Percentiles rank a stretch among this genome's conserved stretches.
Conservation (phyloP, 35 echinoderm and acorn worm genomes). For the Amphiura filiformis region DNA sequence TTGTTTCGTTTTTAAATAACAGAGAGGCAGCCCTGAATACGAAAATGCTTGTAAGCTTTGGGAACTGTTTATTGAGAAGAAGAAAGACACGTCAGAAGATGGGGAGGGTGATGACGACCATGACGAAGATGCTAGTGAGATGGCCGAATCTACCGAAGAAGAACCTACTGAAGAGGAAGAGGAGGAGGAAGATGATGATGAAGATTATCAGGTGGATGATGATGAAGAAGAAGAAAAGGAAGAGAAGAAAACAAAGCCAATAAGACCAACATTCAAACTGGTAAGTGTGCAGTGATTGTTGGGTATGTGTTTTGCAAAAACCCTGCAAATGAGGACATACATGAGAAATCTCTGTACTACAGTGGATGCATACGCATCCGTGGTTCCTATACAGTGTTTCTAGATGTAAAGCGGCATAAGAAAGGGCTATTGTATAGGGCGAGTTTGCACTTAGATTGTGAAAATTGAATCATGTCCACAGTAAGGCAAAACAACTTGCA, state of each 20-base stretch:
- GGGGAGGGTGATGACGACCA: background rate
- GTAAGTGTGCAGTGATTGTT: background rate
- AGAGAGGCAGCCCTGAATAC: constrained; percentile 81
- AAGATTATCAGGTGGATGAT: background rate
- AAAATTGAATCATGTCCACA: too few relatives aligned
- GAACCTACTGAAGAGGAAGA: too few relatives aligned
- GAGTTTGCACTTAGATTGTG: too few relatives aligned
- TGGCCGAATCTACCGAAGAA: background rate
- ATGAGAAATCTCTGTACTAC: too few relatives aligned
- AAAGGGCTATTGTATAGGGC: too few relatives aligned
- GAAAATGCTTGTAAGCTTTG: constrained; percentile 84
- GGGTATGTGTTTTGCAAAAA: too few relatives aligned
- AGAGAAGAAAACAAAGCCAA: background rate
- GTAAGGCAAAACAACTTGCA: too few relatives aligned
- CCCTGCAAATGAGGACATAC: too few relatives aligned
- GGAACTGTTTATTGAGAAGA: constrained; percentile 51
- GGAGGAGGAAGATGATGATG: constrained; percentile 15
- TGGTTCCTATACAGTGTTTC: too few relatives aligned
- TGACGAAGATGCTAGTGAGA: background rate
- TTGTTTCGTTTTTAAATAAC: constrained; percentile 12
- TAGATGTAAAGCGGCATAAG: too few relatives aligned
- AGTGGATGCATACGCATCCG: too few relatives aligned
- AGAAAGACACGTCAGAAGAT: constrained; percentile 39
- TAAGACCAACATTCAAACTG: background rate
- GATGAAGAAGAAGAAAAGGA: background rate